Evolutionary conservation across 2,113 vertebrate species (phyloP), one percentile per base, ranked within the genome.

Genomic region (Bujurquina vittata): DNA sequence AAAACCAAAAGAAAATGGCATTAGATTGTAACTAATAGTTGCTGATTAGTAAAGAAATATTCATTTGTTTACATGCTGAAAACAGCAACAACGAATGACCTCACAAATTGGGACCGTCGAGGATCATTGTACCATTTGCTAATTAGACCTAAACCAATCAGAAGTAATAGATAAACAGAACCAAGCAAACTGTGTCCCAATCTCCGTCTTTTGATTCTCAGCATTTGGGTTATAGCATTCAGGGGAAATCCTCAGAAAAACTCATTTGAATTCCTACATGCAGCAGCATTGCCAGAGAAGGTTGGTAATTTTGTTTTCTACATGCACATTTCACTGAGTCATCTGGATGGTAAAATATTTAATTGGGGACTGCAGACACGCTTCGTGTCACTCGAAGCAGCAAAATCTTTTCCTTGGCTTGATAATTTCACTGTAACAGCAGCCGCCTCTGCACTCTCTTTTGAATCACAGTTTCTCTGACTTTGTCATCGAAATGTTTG

Each of bases 321-420:
- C 0, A 5, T n/a, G 15, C 67, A 54, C 6, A 72, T 72, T 72
- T 33, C 46, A 33, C 46, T 12, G 67, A 72, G 67, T 54, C 67
- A 33, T 72, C 67, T 72, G 52, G 67, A 72, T 54, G 67, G 46
- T 72, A 72, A 72, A 72, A 72, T 54, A 54, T 72, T 72, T 72
- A 72, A 72, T 72, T 72, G 67, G 46, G 46, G 46, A 54, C 67
- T 54, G 46, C 17, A 54, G 67, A 72, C 46, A 72, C 3, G 46
- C 67, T 72, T 9, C 0, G 0, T 54, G 10, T 72, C 67, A 72
- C 67, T n/a, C 6, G 26, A 3, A 72, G 67, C 18, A 0, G 26
- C 18, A 0, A 22, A 56, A 56, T 74, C 31, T 56, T 56, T 74
- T 52, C 20, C 7, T 1, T 35, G 37, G 52, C 72, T 56, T 37